These are phyloP conservation scores for Corapipo altera DNA, from an alignment of 2,113 vertebrate genomes.

Conservation along the genomic window DNA sequence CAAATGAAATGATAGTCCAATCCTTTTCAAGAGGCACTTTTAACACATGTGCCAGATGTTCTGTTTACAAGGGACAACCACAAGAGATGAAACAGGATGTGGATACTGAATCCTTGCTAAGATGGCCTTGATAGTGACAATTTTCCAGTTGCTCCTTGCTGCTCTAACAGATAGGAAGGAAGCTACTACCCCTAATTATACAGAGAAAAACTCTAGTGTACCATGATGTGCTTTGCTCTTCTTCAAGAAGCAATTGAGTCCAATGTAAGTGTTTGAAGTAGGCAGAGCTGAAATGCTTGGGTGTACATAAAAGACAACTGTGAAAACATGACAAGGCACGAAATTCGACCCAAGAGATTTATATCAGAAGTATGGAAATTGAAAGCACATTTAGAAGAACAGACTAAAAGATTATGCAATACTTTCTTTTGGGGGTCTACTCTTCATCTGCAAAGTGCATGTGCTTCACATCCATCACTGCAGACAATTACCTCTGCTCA, in stretches of 20 bases:
- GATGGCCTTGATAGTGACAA: not conserved
- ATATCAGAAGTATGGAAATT: constrained; percentile 26
- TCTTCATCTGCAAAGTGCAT: constrained; percentile 28
- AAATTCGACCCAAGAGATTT: constrained; percentile 20
- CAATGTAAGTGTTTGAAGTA: not conserved
- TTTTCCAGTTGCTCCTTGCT: not conserved
- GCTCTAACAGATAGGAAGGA: not conserved
- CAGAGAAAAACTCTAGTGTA: not conserved
- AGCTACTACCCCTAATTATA: not conserved
- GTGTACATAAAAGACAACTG: constrained; percentile 35
- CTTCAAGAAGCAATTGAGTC: not conserved
- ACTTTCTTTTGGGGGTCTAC: not conserved
- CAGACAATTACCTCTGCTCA: constrained; percentile 32
- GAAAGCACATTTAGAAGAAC: constrained; percentile 36
- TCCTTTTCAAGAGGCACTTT: not conserved
- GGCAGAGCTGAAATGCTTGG: constrained; percentile 7
- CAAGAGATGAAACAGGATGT: not conserved
- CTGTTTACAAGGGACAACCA: not conserved
- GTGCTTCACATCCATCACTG: constrained; percentile 26
- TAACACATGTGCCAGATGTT: not conserved
- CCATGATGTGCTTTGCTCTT: not conserved
- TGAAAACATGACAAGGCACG: constrained; percentile 25
- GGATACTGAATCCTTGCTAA: not conserved
- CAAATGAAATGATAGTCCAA: not conserved
- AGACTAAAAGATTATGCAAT: not conserved